Conservation (phyloP, 1,140 invertebrate genomes). For the Paracyclopina nana region DNA sequence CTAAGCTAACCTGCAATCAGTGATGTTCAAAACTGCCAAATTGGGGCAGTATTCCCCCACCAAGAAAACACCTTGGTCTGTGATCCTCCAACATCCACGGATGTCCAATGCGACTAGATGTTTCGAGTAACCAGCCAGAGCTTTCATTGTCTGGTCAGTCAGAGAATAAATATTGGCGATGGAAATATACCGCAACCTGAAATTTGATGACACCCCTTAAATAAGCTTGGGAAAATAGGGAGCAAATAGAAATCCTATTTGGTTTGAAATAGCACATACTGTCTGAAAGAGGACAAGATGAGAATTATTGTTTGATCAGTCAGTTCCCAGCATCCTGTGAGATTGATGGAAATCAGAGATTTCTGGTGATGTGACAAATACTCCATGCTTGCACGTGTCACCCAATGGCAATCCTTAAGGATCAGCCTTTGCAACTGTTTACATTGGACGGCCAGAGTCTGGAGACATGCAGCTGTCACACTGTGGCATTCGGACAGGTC, state of each 20-base stretch:
- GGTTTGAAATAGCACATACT: not conserved
- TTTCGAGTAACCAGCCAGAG: not conserved
- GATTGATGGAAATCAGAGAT: not conserved
- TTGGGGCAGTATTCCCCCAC: conserved; percentile 10
- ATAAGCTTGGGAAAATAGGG: not conserved
- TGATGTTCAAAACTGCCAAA: not conserved
- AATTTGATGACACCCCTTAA: not conserved
- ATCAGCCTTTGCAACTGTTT: conserved; percentile 10
- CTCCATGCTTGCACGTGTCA: conserved; percentile 3
- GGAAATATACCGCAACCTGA: not conserved
- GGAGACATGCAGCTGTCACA: conserved; percentile 5
- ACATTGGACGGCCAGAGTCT: not conserved
- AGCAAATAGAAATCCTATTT: not conserved
- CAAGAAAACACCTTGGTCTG: conserved; percentile 1
- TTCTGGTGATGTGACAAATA: conserved; percentile 9
- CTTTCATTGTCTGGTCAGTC: conserved; percentile 8
- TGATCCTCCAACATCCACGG: conserved; percentile 7
- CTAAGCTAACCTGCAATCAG: conserved; percentile 11
- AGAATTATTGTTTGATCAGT: conserved; percentile 2
- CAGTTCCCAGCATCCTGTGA: conserved; percentile 12
- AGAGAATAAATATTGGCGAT: conserved; percentile 10
- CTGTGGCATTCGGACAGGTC: conserved; percentile 3
- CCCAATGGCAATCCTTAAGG: conserved; percentile 12
- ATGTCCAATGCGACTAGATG: conserved; percentile 2
- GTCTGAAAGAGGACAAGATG: conserved; percentile 2